These are phyloP conservation scores for Chrysina gloriosa DNA, from an alignment of 2,888 invertebrate genomes.

Conservation along the genomic window DNA sequence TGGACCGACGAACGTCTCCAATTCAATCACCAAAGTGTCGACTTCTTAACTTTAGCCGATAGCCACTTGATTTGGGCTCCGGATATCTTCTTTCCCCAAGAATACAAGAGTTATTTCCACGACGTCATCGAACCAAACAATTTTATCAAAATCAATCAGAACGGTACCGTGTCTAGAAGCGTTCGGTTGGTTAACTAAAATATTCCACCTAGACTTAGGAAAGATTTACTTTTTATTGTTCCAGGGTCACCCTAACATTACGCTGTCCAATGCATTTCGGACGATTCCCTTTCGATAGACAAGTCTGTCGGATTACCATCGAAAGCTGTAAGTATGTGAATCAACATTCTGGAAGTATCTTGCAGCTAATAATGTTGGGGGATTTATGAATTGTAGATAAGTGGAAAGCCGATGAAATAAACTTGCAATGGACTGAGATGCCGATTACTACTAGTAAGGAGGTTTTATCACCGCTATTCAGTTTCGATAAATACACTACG, in stretches of 20 bases:
- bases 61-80: constrained; percentile 95
- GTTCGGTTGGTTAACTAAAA: constrained; percentile 71
- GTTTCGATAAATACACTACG: constrained; percentile 39
- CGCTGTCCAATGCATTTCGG: constrained; percentile 95
- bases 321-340: constrained; percentile 86
- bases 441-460: constrained; percentile 35
- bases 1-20: constrained; percentile 89
- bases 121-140: constrained; percentile 95
- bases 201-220: not conserved
- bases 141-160: constrained; percentile 90
- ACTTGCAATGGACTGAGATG: constrained; percentile 34
- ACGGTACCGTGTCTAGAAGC: constrained; percentile 91
- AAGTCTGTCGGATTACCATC: constrained; percentile 89
- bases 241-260: constrained; percentile 87
- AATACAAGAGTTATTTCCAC: constrained; percentile 93
- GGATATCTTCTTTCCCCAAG: constrained; percentile 93
- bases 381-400: constrained; percentile 35
- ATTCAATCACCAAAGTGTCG: constrained; percentile 82
- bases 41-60: constrained; percentile 87
- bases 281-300: constrained; percentile 91
- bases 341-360: not conserved
- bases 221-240: constrained; percentile 41
- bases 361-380: too few species aligned
- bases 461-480: constrained; percentile 36
- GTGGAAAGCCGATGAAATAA: constrained; percentile 34